These are phyloP conservation scores for Phataginus tetradactyla DNA, from an alignment of 2,797 vertebrate species.

Conservation along the genomic window DNA sequence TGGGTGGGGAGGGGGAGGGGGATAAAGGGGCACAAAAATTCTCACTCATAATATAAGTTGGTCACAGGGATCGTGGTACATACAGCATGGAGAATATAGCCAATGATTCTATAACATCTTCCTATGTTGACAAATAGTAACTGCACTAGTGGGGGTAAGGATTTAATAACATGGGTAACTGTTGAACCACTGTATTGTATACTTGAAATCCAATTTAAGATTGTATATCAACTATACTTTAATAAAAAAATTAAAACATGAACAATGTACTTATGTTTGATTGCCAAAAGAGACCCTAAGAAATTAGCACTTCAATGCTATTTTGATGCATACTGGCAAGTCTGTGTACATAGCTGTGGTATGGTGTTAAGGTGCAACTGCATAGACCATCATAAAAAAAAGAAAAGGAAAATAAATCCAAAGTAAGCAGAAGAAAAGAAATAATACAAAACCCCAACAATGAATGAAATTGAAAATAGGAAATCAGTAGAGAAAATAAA, in stretches of 20 bases:
- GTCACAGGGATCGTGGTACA: too few species aligned
- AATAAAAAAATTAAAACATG: neutral
- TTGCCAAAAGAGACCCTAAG: slow-evolving; percentile 66
- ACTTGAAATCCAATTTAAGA: too few species aligned
- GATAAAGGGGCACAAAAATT: too few species aligned
- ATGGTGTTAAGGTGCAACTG: neutral
- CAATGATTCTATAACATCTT: too few species aligned
- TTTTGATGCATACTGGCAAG: slow-evolving; percentile 51
- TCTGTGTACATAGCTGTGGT: neutral
- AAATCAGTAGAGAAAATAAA: neutral
- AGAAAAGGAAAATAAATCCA: neutral
- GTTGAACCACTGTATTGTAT: too few species aligned
- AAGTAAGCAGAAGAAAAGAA: neutral
- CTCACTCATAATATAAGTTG: too few species aligned
- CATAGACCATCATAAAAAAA: neutral
- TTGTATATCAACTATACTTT: too few species aligned
- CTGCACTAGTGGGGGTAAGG: too few species aligned
- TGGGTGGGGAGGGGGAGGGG: too few species aligned
- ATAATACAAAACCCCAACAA: neutral
- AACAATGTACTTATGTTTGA: slow-evolving; percentile 63
- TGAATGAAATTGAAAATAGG: neutral
- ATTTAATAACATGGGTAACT: too few species aligned
- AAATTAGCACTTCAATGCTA: slow-evolving; percentile 53
- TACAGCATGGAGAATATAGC: too few species aligned
- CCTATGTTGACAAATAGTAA: too few species aligned